Conservation (phyloP, 2,888 invertebrate species). For the Netelia melanura region DNA sequence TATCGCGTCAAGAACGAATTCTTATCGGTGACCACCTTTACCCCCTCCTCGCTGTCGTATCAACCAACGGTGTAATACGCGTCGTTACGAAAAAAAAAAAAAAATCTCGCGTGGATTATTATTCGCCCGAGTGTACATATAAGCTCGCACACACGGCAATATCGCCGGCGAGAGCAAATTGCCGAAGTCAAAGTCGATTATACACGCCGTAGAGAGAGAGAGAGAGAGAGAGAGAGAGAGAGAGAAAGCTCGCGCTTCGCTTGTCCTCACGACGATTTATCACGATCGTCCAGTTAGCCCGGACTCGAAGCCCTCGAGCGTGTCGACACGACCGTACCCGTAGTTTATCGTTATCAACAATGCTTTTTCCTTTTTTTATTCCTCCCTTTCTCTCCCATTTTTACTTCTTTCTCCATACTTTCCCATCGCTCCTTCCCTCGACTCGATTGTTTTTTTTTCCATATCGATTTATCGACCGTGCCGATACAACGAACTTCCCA, state of each 20-base stretch:
- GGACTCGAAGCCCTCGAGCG: conserved; percentile 16
- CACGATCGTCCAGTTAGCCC: conserved; percentile 71
- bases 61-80: background rate
- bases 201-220: conserved; percentile 35
- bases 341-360: conserved; percentile 58
- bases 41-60: background rate
- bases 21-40: background rate
- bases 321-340: background rate
- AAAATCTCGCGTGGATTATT: background rate
- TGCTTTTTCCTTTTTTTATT: conserved; percentile 29
- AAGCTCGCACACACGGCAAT: background rate
- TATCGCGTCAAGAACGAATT: background rate
- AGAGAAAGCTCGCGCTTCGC: conserved; percentile 66
- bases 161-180: conserved; percentile 39
- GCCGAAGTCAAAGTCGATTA: conserved; percentile 63
- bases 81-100: background rate
- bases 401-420: conserved; percentile 10
- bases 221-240: too few relatives aligned
- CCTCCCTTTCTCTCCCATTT: background rate
- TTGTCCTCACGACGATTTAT: conserved; percentile 73
- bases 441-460: conserved; percentile 12
- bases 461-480: conserved; percentile 49
- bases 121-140: background rate
- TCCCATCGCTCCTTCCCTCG: conserved; percentile 8
- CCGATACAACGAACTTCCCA: background rate